phyloP scores from a whole-genome alignment of 92 coral and sea anemone genomes.

The Paramuricea clavata region DNA sequence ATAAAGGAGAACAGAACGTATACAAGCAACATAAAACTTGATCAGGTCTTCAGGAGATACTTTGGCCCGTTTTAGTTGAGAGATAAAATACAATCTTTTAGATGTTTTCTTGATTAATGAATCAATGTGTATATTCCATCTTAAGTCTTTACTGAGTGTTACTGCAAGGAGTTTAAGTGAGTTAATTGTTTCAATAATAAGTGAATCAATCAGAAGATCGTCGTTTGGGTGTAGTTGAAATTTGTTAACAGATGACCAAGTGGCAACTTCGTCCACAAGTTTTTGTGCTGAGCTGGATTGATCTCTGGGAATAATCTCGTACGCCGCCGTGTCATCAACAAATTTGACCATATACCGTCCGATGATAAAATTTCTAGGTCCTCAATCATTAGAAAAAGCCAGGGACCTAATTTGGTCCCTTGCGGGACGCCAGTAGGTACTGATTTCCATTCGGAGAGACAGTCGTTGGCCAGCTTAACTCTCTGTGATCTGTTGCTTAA shows the following conservation, averaged over 20 bases:
- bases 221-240: neutral
- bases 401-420: conserved; percentile 14
- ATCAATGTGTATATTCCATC: conserved; percentile 53
- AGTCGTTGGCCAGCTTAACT: no score
- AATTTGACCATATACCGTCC: neutral
- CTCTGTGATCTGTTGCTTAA: no score
- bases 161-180: conserved; percentile 22
- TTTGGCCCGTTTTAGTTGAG: conserved; percentile 25
- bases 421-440: conserved; percentile 14
- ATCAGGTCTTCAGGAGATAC: conserved; percentile 40
- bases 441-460: neutral
- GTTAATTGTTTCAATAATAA: neutral
- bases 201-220: neutral
- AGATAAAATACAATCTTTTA: conserved; percentile 41
- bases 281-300: neutral
- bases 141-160: conserved; percentile 22
- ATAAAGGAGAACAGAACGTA: conserved; percentile 31
- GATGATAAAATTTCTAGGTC: neutral
- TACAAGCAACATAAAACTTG: conserved; percentile 21
- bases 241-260: conserved; percentile 4
- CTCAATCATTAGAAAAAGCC: no score
- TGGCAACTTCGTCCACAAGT: conserved; percentile 5
- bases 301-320: neutral
- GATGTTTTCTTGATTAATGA: conserved; percentile 40
- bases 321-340: conserved; percentile 10